Evolutionary conservation across 2,113 vertebrate species (phyloP).

Genomic region (Tinamus guttatus): DNA sequence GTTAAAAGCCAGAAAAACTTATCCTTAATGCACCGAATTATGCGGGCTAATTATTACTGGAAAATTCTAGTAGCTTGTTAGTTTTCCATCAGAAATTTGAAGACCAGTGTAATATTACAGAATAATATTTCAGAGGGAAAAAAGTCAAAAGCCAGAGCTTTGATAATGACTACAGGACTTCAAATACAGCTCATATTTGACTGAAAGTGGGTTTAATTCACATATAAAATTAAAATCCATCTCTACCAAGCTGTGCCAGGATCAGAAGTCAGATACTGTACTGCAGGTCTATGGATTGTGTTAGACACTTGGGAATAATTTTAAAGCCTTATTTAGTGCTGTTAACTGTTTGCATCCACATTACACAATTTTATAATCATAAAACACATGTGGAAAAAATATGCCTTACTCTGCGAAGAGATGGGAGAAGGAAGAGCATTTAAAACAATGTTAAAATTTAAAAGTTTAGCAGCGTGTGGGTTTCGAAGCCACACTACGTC

Average conservation of each 20-base stretch:
- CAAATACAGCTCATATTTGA: neutral
- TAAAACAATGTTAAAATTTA: neutral
- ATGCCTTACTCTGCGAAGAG: neutral
- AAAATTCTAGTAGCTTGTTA: neutral
- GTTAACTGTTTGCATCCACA: neutral
- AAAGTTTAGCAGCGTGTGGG: neutral
- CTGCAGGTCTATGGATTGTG: neutral
- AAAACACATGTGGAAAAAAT: neutral
- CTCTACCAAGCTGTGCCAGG: neutral
- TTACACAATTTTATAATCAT: neutral
- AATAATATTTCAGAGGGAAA: neutral
- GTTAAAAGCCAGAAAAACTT: neutral
- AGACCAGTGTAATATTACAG: neutral
- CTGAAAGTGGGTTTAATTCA: neutral
- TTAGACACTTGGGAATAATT: neutral
- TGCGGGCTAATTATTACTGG: neutral
- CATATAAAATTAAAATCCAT: neutral
- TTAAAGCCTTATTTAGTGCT: neutral
- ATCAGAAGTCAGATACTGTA: neutral
- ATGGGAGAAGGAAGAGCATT: neutral
- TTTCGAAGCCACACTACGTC: fast-evolving
- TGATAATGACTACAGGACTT: neutral
- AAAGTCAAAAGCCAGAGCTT: neutral
- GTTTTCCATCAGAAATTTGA: neutral
- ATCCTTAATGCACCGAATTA: neutral